Base-by-base conservation (phyloP, 2,113 vertebrate species). In the Vulpes ferrilata region DNA sequence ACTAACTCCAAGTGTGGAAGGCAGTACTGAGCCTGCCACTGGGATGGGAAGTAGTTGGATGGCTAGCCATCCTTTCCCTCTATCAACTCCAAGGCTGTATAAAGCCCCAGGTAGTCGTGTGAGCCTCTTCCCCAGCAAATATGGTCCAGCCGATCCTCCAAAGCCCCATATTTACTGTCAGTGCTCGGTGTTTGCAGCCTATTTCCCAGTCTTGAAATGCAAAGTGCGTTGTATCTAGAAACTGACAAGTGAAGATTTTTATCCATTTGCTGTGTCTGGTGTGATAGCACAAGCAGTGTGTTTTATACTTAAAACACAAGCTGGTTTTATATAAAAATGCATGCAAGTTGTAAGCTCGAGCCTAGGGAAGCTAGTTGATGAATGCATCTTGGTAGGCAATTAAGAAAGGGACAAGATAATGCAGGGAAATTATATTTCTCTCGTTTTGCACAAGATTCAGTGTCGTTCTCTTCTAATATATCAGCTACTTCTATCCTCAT, bases 321-420 rank as follows among this genome's bases (percentile, higher is more conserved):
- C 69, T 30, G 3, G 92, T 97, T 97, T 97, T 93, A 81, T 96
- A 96, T 96, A 95, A 97, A 96, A 97, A 98, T 97, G 97, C 62
- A 96, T 64, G 43, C 60, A 64, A 92, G 84, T 83, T 0, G 23
- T 90, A 87, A 92, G 88, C 73, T 32, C 1, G 51, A 97, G 32
- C 84, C 78, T 73, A 88, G 71, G 81, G 97, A 73, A 88, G 76
- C 90, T 51, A 60, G 74, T 89, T 94, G 93, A 95, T 95, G 93
- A 98, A 98, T 95, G 97, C 65, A 95, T 97, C 96, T 97, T 98
- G 96, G 95, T 93, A 97, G 88, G 96, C 95, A 98, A 97, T 98
- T 98, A 98, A 98, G 98, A 95, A 98, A 98, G 96, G 97, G 98
- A 98, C 98, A 98, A 95, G 86, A 96, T 97, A 98, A 98, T 97